Evolutionary conservation across 2,113 vertebrate species (phyloP).

Genomic region (Zapornia atra): DNA sequence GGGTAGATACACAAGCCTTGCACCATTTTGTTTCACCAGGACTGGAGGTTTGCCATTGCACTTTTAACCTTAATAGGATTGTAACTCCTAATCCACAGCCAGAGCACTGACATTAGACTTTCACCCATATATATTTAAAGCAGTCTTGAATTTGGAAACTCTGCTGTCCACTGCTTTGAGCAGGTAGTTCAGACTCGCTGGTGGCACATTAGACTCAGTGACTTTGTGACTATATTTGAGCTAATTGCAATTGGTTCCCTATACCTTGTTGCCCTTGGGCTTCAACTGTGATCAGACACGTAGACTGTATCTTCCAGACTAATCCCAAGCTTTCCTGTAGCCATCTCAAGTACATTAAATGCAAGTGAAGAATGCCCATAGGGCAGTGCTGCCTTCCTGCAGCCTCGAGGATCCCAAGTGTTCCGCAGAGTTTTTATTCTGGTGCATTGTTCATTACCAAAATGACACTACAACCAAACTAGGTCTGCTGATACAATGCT

Average conservation of each 20-base stretch:
- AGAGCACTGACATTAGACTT: not conserved
- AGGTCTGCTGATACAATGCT: not conserved
- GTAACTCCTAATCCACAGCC: not conserved
- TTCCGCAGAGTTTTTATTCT: not conserved
- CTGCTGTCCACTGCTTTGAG: rapidly evolving
- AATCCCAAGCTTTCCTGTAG: not conserved
- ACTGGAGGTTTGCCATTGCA: not conserved
- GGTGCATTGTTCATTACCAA: not conserved
- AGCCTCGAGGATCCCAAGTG: not conserved
- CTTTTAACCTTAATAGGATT: not conserved
- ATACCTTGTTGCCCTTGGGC: not conserved
- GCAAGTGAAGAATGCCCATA: not conserved
- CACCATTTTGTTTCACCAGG: not conserved
- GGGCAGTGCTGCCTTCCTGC: not conserved
- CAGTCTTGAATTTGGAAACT: not conserved
- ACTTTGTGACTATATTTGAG: not conserved
- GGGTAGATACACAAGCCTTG: not conserved
- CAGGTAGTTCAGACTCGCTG: not conserved
- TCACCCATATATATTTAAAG: not conserved
- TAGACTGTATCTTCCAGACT: rapidly evolving
- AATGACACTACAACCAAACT: not conserved
- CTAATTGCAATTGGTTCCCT: not conserved
- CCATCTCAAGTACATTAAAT: not conserved
- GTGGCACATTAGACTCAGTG: not conserved
- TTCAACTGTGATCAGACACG: not conserved